Conservation (phyloP, 2,113 vertebrate species). For the Pseudorasbora parva region DNA sequence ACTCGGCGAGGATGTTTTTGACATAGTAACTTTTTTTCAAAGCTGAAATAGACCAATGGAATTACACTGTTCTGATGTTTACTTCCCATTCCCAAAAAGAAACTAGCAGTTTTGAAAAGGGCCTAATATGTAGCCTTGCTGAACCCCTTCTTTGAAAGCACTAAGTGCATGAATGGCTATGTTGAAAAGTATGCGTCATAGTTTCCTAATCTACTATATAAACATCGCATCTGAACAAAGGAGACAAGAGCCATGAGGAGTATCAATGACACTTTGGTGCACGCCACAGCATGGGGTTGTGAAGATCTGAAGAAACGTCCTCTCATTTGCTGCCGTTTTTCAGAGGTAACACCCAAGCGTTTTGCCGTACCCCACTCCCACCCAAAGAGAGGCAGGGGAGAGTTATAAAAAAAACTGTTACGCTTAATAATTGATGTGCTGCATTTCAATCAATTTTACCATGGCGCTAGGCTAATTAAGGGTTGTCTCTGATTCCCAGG, state of each 20-base stretch:
- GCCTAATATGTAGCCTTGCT: not conserved
- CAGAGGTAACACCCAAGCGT: slow-evolving; percentile 62
- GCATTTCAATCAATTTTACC: slow-evolving; percentile 88
- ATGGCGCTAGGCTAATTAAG: slow-evolving; percentile 96
- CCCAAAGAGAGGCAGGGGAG: slow-evolving; percentile 72
- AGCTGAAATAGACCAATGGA: not conserved
- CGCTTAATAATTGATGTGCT: slow-evolving; percentile 90
- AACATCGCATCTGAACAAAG: slow-evolving; percentile 1
- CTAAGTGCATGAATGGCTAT: not conserved
- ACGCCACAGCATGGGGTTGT: not conserved
- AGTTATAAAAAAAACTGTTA: slow-evolving; percentile 75
- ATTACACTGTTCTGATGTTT: not conserved
- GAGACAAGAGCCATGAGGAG: not conserved
- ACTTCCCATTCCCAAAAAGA: not conserved
- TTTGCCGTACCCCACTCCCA: slow-evolving; percentile 60
- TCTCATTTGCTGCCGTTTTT: slow-evolving; percentile 45
- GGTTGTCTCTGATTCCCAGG: slow-evolving; percentile 89
- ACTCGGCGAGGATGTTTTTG: not conserved
- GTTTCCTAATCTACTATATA: not conserved
- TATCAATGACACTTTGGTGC: not conserved
- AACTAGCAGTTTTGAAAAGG: not conserved
- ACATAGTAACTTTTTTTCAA: not conserved
- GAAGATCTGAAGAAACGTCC: slow-evolving; percentile 3
- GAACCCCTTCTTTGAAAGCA: not conserved
- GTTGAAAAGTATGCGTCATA: slow-evolving; percentile 7